Evolutionary conservation across 2,888 invertebrate species (phyloP), one percentile per base, ranked within the genome.

Genomic region (Trilocha varians): DNA sequence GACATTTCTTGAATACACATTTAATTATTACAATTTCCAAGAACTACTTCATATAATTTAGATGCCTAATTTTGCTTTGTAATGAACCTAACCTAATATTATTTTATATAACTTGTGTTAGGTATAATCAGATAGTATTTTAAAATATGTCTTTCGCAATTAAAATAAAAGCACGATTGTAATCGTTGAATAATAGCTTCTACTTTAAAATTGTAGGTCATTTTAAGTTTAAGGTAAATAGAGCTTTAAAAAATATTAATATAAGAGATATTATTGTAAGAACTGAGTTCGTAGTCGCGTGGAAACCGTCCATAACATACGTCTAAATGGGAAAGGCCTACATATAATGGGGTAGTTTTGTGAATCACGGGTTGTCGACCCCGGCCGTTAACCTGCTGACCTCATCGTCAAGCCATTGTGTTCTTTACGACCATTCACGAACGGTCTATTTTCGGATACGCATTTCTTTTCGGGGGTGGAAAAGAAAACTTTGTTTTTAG

Each of bases 311-410:
- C 57, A 61, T 54, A 61, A 43, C 36, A 16, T 44, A 38, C 49
- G 40, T 58, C 62, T 64, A 65, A 69, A 63, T 63, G 63, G 65
- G 63, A 55, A 60, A 68, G 57, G 62, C 67, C 67, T 65, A 57
- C 50, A 59, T 55, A 51, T 63, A 62, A 68, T 58, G 43, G 73
- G 72, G 70, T 71, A 68, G 72, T 70, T 73, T 62, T 55, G 59
- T 72, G 72, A 77, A 69, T 73, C 70, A 69, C 68, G 59, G 74
- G 70, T 60, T 70, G 58, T 58, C 63, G 70, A 70, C 71, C 70
- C 49, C 62, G 62, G 48, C 45, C 66, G 55, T 65, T 69, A 62
- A 69, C 69, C 74, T 69, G 25, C 60, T 44, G 25, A 32, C 15
- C 13, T 11, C 16, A 9, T 47, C 40, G 34, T 33, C 39, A 39